phyloP scores from a whole-genome alignment of 2,797 vertebrate genomes.

The Kryptolebias ocellatus region DNA sequence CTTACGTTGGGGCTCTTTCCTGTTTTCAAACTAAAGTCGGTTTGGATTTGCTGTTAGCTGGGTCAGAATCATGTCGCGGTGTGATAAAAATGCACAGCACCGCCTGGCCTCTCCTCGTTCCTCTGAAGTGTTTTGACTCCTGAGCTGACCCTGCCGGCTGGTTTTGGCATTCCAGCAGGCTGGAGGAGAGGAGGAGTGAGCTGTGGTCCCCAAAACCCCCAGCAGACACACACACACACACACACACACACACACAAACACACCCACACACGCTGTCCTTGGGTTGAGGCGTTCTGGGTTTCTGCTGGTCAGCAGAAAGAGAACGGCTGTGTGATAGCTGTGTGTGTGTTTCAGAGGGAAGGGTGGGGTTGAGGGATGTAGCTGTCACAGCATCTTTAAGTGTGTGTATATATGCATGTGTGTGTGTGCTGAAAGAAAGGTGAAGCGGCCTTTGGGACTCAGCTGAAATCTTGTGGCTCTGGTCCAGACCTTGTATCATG shows the following conservation, averaged over 20 bases:
- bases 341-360: constrained; percentile 42
- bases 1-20: constrained; percentile 22
- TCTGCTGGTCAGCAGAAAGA: constrained; percentile 92
- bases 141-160: constrained; percentile 82
- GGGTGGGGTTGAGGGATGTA: constrained; percentile 47
- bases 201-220: constrained; percentile 55
- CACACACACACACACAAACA: constrained; percentile 24
- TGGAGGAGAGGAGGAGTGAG: constrained; percentile 72
- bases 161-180: constrained; percentile 83
- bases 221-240: constrained; percentile 10
- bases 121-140: constrained; percentile 76
- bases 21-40: constrained; percentile 49
- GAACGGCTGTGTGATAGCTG: constrained; percentile 80
- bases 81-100: constrained; percentile 71
- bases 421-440: constrained; percentile 42
- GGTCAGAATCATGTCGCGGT: constrained; percentile 50
- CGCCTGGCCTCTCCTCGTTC: constrained; percentile 73
- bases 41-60: constrained; percentile 48
- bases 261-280: constrained; percentile 65
- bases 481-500: constrained; percentile 89
- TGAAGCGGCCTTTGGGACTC: constrained; percentile 47
- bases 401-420: constrained; percentile 41
- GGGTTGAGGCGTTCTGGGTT: constrained; percentile 81
- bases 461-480: constrained; percentile 86
- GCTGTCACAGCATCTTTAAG: constrained; percentile 54